Evolutionary conservation across 2,888 invertebrate species (phyloP), one percentile per base, ranked within the genome.

Genomic region (Sarcophaga carnaria): DNA sequence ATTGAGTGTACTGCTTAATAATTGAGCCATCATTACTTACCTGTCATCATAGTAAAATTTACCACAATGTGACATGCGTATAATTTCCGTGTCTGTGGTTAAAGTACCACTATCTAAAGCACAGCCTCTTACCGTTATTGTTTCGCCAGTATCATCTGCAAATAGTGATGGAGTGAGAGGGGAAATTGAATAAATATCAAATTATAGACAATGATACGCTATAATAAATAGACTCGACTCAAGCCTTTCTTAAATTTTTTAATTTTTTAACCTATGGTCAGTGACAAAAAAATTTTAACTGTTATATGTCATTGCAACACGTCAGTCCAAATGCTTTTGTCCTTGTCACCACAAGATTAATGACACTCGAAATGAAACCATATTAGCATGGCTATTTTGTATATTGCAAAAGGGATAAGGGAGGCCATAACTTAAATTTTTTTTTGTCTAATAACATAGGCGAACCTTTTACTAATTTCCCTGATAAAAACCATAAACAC

Each of bases 31-130:
- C 20, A 37, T 10, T 14, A 90, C 93, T 93, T 92, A 97, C 97
- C 96, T 96, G 89, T 96, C 96, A 90, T 98, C 96, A 91, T 97
- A 98, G 93, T 97, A 97, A 94, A 99, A 98, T 89, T 97, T 95
- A 49, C 99, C 99, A 93, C 99, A 99, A 93, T 99, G 99, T n/a
- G 98, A 98, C 97, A 98, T 98, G 89, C 99, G 95, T 76, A 99
- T 97, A 86, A 99, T 96, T 94, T 99, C 99, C 0, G 99, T 99
- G 94, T 99, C 99, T 0, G 98, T 98, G 79, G 98, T 99, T 72
- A 97, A 95, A 0, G 98, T 98, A 2, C 99, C 99, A 89, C 98
- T 98, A 94, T 99, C 99, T 90, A 99, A 94, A 1, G 98, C 99
- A 94, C 99, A 99, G 80, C 97, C 97, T 25, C 99, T 95, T n/a